Percentiles rank a stretch among this genome's conserved stretches.
phyloP scores from a whole-genome alignment of 2,797 vertebrate species.

The Galago senegalensis region DNA sequence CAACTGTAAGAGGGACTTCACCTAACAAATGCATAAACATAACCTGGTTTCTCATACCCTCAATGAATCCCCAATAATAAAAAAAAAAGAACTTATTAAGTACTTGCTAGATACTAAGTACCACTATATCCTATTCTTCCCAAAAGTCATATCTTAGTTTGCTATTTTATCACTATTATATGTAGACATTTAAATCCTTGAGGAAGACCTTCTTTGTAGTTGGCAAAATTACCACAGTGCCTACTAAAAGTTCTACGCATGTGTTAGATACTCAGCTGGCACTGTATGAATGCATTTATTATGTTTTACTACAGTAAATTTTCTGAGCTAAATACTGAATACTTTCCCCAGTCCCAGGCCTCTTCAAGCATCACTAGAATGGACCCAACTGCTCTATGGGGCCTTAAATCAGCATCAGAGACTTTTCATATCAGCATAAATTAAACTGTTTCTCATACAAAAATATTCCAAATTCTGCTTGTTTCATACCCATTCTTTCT shows the following conservation, averaged over 20 bases:
- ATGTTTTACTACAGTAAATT: slow-evolving; percentile 55
- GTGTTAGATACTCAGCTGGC: neutral
- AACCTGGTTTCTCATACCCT: too few relatives aligned
- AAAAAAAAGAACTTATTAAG: neutral
- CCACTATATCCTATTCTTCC: neutral
- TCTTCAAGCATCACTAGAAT: neutral
- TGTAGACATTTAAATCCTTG: neutral
- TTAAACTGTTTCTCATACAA: neutral
- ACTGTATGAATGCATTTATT: neutral
- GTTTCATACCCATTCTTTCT: neutral
- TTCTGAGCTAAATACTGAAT: slow-evolving; percentile 16
- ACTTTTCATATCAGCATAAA: slow-evolving; percentile 8
- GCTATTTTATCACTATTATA: slow-evolving; percentile 4
- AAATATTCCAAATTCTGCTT: neutral
- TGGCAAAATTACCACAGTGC: slow-evolving; percentile 15
- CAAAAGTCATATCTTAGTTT: neutral
- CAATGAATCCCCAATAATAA: too few relatives aligned
- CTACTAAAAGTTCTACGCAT: neutral
- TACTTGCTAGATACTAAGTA: neutral
- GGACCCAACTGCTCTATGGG: neutral
- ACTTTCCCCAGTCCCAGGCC: neutral
- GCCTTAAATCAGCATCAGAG: neutral
- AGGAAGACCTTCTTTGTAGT: neutral
- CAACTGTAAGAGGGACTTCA: too few relatives aligned
- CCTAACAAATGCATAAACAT: too few relatives aligned